A percentile compares a stretch with the other conserved stretches of the same genome.
phyloP scores from a whole-genome alignment of 2,888 invertebrate genomes.

The Calliopum simillimum region DNA sequence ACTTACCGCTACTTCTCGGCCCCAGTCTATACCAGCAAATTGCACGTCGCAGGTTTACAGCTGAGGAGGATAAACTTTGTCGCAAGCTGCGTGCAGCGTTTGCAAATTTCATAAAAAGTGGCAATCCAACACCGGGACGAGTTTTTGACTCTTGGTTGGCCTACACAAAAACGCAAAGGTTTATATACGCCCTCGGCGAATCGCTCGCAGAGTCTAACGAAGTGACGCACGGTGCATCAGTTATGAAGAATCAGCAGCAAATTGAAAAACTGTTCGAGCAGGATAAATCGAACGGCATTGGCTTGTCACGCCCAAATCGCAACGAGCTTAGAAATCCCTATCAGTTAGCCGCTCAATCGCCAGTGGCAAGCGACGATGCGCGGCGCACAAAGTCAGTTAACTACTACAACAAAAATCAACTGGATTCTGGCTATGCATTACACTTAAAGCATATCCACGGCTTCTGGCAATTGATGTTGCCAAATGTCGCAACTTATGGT shows the following conservation, averaged over 20 bases:
- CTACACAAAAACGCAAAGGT: conserved; percentile 67
- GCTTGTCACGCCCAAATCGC: conserved; percentile 54
- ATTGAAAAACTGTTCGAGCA: conserved; percentile 59
- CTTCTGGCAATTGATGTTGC: conserved; percentile 64
- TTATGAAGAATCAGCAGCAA: conserved; percentile 53
- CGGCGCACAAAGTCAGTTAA: conserved; percentile 19
- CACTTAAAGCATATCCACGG: conserved; percentile 63
- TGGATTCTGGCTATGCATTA: conserved; percentile 57
- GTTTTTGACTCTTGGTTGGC: conserved; percentile 72
- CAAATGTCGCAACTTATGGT: conserved; percentile 49
- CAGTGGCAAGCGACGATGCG: background rate
- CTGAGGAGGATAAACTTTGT: conserved; percentile 72
- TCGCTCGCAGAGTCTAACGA: conserved; percentile 31
- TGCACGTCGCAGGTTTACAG: conserved; percentile 72
- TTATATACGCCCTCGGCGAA: conserved; percentile 62
- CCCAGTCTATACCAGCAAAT: conserved; percentile 76
- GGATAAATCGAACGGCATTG: conserved; percentile 37
- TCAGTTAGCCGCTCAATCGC: conserved; percentile 41
- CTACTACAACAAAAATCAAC: conserved; percentile 47
- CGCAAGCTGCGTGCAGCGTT: conserved; percentile 69
- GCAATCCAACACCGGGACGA: conserved; percentile 71
- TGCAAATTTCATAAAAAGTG: conserved; percentile 71
- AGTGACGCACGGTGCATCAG: conserved; percentile 34
- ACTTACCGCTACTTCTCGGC: conserved; percentile 75
- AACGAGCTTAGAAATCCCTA: conserved; percentile 53